A percentile compares a stretch with the other conserved stretches of the same genome.
Conservation (phyloP, 2,113 vertebrate species). For the Lagopus muta region DNA sequence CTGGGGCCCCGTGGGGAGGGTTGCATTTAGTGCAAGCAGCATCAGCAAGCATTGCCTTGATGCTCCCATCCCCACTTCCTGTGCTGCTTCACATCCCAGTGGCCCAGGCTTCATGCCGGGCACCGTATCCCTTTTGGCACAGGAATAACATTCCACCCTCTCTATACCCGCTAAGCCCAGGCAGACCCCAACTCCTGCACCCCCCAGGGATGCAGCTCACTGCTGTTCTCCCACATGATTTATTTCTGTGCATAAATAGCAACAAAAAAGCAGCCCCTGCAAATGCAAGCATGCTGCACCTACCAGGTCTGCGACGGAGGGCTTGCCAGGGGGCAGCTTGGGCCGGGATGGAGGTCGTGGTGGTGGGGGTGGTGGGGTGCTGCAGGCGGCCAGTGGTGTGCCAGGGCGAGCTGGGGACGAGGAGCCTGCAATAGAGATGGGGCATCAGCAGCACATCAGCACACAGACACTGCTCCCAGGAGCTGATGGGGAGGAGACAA, state of each 20-base stretch:
- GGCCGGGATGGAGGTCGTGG: conserved; percentile 91
- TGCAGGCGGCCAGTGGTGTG: conserved; percentile 83
- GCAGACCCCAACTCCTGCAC: background rate
- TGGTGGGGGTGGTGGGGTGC: conserved; percentile 88
- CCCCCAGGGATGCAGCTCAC: background rate
- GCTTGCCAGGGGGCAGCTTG: conserved; percentile 92
- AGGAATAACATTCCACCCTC: fast-evolving
- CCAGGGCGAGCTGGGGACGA: conserved; percentile 91
- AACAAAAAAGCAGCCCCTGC: fast-evolving
- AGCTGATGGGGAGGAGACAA: background rate
- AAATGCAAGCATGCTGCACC: background rate
- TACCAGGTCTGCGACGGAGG: conserved; percentile 89
- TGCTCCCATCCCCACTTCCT: background rate
- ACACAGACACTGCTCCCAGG: background rate
- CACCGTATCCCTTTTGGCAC: background rate
- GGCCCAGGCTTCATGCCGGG: too few relatives aligned
- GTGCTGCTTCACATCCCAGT: background rate
- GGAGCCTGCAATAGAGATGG: conserved; percentile 79
- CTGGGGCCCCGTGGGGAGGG: too few relatives aligned
- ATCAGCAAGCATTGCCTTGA: fast-evolving
- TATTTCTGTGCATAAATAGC: fast-evolving
- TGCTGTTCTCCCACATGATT: fast-evolving
- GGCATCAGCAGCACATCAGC: fast-evolving
- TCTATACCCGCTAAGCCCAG: fast-evolving
- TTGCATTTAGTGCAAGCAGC: fast-evolving